Evolutionary conservation across 2,113 vertebrate species (phyloP).

Genomic region (Turnix velox): DNA sequence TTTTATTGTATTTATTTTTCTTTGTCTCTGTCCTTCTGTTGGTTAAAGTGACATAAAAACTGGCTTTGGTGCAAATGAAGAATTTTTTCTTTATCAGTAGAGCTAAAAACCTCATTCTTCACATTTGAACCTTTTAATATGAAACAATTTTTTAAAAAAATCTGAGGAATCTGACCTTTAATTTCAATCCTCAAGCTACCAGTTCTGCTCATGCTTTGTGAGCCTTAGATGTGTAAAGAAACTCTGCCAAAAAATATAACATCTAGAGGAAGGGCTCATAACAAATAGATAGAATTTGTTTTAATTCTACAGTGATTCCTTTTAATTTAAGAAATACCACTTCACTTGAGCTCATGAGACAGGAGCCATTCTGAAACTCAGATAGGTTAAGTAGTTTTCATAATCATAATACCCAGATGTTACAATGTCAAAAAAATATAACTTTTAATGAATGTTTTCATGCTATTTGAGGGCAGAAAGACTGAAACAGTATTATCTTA

Average conservation of each 20-base stretch:
- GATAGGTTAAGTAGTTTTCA: neutral
- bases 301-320: neutral
- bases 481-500: neutral
- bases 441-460: neutral
- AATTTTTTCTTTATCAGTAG: neutral
- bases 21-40: constrained; percentile 64
- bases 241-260: neutral
- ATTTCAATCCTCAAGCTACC: neutral
- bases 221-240: neutral
- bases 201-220: neutral
- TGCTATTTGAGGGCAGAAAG: neutral
- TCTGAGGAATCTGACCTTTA: neutral
- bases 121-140: neutral
- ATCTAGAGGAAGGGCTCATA: neutral
- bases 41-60: constrained; percentile 7
- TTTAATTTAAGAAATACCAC: neutral
- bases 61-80: neutral
- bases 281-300: neutral
- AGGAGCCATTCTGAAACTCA: neutral
- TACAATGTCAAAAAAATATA: neutral
- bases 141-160: neutral
- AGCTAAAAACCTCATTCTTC: constrained; percentile 23
- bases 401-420: neutral
- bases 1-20: constrained; percentile 82
- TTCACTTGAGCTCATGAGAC: neutral